Percentiles rank a stretch among this genome's conserved stretches.
phyloP scores from a whole-genome alignment of 53 echinoderm and acorn worm genomes.

The Holothuria scabra region DNA sequence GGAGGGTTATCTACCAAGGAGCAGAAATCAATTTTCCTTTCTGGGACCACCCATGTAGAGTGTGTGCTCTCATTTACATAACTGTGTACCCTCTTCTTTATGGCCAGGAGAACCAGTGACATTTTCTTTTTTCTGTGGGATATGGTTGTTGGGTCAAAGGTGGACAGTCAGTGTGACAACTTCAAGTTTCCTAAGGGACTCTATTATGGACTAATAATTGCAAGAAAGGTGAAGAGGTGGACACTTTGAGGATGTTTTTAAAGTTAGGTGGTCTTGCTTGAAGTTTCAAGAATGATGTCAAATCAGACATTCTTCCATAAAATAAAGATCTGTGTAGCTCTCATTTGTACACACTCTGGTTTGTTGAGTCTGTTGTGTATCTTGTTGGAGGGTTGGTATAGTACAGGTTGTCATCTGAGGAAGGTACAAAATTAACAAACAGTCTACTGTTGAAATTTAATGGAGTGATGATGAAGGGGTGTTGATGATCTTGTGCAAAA shows the following conservation, averaged over 20 bases:
- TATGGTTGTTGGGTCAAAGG: neutral
- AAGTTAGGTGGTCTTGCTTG: constrained; percentile 19
- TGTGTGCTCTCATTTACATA: constrained; percentile 23
- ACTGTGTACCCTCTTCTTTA: neutral
- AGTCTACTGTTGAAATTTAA: no score
- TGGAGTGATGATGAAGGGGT: no score
- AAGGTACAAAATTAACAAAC: no score
- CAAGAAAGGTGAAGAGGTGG: constrained; percentile 25
- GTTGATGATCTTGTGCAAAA: no score
- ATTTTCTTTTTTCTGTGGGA: neutral
- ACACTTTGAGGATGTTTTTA: constrained; percentile 31
- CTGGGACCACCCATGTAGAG: constrained; percentile 16
- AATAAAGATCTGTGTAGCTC: no score
- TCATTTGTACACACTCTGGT: no score
- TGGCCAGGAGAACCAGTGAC: neutral
- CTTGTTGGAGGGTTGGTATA: no score
- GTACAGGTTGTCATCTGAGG: no score
- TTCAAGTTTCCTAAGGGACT: constrained; percentile 33
- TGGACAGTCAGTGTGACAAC: constrained; percentile 3
- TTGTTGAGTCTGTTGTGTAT: no score
- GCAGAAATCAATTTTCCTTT: constrained; percentile 17
- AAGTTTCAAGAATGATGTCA: no score
- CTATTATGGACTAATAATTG: constrained; percentile 26
- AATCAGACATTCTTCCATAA: no score
- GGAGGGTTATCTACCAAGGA: no score